A percentile compares a stretch with the other conserved stretches of the same genome.
phyloP scores from a whole-genome alignment of 1,140 invertebrate genomes.

The Pteromalus puparum region DNA sequence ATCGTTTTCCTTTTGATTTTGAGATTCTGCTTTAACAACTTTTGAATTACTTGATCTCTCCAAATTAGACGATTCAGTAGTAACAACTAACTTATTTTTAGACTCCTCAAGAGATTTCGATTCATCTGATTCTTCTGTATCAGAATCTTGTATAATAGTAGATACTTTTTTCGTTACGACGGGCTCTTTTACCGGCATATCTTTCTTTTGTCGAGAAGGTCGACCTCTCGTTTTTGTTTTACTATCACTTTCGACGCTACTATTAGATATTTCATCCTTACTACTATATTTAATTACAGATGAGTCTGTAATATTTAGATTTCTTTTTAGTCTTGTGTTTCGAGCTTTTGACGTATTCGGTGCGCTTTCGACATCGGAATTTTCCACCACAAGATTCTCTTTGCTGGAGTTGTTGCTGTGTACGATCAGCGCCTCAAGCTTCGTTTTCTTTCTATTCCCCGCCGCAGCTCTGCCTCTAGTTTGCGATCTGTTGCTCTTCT shows the following conservation, averaged over 20 bases:
- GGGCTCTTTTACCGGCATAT: not conserved
- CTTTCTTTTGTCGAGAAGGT: conserved; percentile 8
- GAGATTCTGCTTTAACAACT: not conserved
- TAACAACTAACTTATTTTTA: not conserved
- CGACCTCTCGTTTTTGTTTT: not conserved
- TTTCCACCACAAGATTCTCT: conserved; percentile 20
- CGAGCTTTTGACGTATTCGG: not conserved
- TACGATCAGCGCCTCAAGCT: too few relatives aligned
- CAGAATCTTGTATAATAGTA: conserved; percentile 19
- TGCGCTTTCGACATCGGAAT: not conserved
- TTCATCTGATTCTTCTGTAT: conserved; percentile 8
- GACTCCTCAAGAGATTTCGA: not conserved
- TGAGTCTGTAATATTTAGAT: not conserved
- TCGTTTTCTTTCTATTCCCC: not conserved
- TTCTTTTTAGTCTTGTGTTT: not conserved
- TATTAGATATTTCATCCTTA: conserved; percentile 3
- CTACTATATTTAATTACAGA: not conserved
- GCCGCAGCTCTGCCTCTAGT: not conserved
- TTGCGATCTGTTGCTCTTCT: not conserved
- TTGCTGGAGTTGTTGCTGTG: conserved; percentile 6
- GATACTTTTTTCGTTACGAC: not conserved
- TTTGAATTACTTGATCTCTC: not conserved
- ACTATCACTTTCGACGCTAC: not conserved
- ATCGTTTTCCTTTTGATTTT: not conserved
- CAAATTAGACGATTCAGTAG: not conserved